Percentiles rank a stretch among this genome's conserved stretches.
Conservation (phyloP, 2,797 vertebrate species). For the Nannoperca australis region DNA sequence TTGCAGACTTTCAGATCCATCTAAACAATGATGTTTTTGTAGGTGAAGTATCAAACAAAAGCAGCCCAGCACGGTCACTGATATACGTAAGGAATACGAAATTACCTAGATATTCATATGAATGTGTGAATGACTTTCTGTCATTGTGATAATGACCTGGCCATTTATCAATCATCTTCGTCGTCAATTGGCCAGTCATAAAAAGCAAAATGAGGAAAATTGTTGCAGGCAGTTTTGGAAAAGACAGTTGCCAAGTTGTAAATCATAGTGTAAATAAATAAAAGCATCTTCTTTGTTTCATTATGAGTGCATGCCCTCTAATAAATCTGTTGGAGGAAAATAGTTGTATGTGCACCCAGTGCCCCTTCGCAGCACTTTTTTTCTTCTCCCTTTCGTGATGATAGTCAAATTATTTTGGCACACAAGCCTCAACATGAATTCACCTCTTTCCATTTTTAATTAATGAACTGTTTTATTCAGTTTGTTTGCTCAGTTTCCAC, state of each 20-base stretch:
- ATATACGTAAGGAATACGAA: not conserved
- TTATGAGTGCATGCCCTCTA: constrained; percentile 52
- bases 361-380: constrained; percentile 21
- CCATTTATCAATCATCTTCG: constrained; percentile 47
- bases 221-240: constrained; percentile 56
- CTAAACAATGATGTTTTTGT: not conserved
- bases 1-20: not conserved
- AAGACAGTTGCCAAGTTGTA: constrained; percentile 62
- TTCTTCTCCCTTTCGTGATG: constrained; percentile 30
- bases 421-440: constrained; percentile 40
- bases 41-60: not conserved
- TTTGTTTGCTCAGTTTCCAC: constrained; percentile 30
- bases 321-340: constrained; percentile 70
- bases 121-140: constrained; percentile 19
- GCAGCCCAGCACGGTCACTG: not conserved
- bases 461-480: constrained; percentile 54
- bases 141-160: constrained; percentile 21
- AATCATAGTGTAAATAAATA: constrained; percentile 71
- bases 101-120: constrained; percentile 24
- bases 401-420: constrained; percentile 66
- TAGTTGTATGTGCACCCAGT: constrained; percentile 47
- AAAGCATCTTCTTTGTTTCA: constrained; percentile 71
- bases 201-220: constrained; percentile 15
- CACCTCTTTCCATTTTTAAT: constrained; percentile 44
- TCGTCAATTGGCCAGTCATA: constrained; percentile 18